Percentiles rank a stretch among this genome's conserved stretches.
phyloP scores from a whole-genome alignment of 2,888 invertebrate genomes.

The Dynastes tityus region DNA sequence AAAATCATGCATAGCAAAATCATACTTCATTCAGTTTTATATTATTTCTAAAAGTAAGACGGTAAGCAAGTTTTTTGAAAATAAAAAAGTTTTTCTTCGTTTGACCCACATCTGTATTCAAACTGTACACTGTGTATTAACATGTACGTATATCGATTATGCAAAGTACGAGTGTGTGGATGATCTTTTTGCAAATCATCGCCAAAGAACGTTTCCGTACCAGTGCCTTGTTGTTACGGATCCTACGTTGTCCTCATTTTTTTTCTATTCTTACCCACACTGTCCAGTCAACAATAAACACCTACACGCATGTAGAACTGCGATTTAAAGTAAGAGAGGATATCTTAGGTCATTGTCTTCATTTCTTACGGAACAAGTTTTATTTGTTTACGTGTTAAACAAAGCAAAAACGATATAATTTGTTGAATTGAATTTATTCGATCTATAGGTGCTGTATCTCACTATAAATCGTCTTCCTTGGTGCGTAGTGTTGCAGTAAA shows the following conservation, averaged over 20 bases:
- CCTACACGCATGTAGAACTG: slow-evolving; percentile 3
- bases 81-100: too few relatives aligned
- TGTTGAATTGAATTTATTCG: too few relatives aligned
- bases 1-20: too few relatives aligned
- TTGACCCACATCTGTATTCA: too few relatives aligned
- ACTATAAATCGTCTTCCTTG: too few relatives aligned
- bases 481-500: too few relatives aligned
- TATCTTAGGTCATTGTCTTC: slow-evolving; percentile 21
- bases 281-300: slow-evolving; percentile 22
- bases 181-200: neutral
- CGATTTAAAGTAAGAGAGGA: slow-evolving; percentile 12
- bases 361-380: neutral
- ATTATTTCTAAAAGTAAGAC: too few relatives aligned
- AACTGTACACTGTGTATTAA: neutral
- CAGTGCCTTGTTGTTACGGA: slow-evolving; percentile 2
- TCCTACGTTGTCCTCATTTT: slow-evolving; percentile 25
- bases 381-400: neutral
- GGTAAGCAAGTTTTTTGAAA: too few relatives aligned
- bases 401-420: too few relatives aligned
- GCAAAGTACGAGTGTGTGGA: neutral
- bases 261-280: slow-evolving; percentile 30
- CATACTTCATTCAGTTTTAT: too few relatives aligned
- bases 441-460: too few relatives aligned
- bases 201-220: neutral
- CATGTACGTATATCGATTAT: neutral